A percentile compares a stretch with the other conserved stretches of the same genome.
These are phyloP conservation scores for Pteronura brasiliensis DNA, from an alignment of 2,113 vertebrate genomes.

Conservation along the genomic window DNA sequence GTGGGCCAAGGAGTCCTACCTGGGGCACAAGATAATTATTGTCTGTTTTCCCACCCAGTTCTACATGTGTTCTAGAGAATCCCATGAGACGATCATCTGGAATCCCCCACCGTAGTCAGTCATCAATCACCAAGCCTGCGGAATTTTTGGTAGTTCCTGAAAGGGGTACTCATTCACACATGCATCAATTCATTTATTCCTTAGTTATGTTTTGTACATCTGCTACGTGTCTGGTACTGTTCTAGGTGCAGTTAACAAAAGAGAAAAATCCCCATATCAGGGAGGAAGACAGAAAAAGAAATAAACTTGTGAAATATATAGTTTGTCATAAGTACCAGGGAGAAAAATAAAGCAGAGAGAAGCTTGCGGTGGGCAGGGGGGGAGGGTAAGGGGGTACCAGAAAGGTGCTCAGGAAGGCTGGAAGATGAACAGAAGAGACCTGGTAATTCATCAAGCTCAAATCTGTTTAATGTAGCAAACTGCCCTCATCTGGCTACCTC, in stretches of 20 bases:
- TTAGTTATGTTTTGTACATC: neutral
- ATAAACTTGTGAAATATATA: neutral
- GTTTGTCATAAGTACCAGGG: neutral
- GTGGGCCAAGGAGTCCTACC: neutral
- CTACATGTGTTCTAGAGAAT: neutral
- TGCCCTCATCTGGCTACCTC: slow-evolving; percentile 69
- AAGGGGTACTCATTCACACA: neutral
- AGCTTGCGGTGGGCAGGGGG: too few relatives aligned
- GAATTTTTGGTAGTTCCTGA: neutral
- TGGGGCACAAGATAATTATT: neutral
- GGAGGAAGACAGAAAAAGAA: neutral
- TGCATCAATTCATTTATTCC: neutral
- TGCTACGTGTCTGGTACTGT: neutral
- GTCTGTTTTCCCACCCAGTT: neutral
- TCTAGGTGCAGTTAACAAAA: neutral
- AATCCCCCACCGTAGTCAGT: neutral
- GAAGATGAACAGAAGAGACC: slow-evolving; percentile 16
- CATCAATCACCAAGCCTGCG: neutral
- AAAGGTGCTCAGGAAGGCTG: neutral
- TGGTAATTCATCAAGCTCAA: slow-evolving; percentile 35
- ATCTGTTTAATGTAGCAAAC: slow-evolving; percentile 69
- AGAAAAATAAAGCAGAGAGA: neutral
- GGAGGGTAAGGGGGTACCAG: too few relatives aligned
- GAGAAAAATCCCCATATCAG: neutral
- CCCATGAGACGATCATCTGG: neutral